Base-by-base conservation (phyloP, 2,797 vertebrate species). In the Chanos chanos region DNA sequence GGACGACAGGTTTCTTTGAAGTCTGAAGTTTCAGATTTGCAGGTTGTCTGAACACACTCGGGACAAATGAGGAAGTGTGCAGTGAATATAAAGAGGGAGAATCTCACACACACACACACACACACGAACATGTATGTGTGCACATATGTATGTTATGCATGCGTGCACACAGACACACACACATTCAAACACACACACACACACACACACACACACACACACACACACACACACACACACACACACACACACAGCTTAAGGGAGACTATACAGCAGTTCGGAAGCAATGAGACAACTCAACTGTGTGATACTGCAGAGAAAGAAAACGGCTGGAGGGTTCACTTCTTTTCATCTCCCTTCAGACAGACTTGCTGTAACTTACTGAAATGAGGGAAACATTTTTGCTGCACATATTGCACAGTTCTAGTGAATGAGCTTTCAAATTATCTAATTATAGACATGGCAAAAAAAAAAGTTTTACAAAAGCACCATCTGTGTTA, bases 401-500 rank as follows among this genome's bases (percentile, higher is more conserved):
- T 25, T 25, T 27, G 25, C 25, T 27, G 25, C 7, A 6, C 1
- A 7, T 25, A 27, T 27, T 27, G 27, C 25, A n/a, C n/a, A n/a
- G n/a, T n/a, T n/a, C n/a, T n/a, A n/a, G n/a, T n/a, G n/a, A n/a
- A n/a, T n/a, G n/a, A n/a, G n/a, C n/a, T n/a, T n/a, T n/a, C n/a
- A n/a, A n/a, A n/a, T 61, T 21, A 50, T 27, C 25, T 61, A 50
- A 61, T 50, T 61, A 61, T 40, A 61, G 58, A 40, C 36, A n/a
- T n/a, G 39, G 9, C 10, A 24, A 22, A 12, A 52, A 19, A 48
- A 34, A n/a, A 48, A 13, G 15, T 36, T 44, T 47, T 39, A 39
- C 33, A 61, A 60, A 59, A 31, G 45, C 16, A 2, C 47, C 47
- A 49, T 49, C 27, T 49, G 44, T 9, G 44, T 28, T 45, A 13